Evolutionary conservation across 2,113 vertebrate species (phyloP).

Genomic region (Cardinalis cardinalis): DNA sequence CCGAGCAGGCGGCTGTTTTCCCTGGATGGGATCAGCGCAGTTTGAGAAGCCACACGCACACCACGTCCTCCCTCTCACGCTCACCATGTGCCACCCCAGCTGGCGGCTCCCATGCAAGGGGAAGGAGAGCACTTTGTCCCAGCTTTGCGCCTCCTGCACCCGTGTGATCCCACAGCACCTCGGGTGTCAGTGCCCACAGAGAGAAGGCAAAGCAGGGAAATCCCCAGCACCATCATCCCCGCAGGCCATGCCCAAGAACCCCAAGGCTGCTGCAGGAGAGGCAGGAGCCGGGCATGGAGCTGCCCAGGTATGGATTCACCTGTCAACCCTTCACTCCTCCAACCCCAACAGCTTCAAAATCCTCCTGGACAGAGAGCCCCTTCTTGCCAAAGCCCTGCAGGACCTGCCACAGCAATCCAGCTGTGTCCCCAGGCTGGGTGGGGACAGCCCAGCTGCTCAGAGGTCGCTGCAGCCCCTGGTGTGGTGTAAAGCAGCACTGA

Average conservation of each 20-base stretch:
- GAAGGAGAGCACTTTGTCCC: not conserved
- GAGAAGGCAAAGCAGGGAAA: not conserved
- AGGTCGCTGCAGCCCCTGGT: not conserved
- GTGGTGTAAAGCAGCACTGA: not conserved
- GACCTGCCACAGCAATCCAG: not conserved
- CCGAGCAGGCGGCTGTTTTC: not conserved
- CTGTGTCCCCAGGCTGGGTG: rapidly evolving
- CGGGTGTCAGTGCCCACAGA: rapidly evolving
- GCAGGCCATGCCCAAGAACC: rapidly evolving
- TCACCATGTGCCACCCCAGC: rapidly evolving
- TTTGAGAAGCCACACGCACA: not conserved
- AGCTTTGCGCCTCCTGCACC: not conserved
- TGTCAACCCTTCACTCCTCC: rapidly evolving
- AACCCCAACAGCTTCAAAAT: not conserved
- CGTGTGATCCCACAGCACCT: rapidly evolving
- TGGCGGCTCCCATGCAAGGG: rapidly evolving
- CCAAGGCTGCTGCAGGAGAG: rapidly evolving
- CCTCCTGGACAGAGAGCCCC: too few relatives aligned
- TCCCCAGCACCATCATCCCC: rapidly evolving
- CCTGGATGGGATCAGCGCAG: not conserved
- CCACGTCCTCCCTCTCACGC: not conserved
- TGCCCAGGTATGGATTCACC: rapidly evolving
- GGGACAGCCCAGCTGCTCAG: rapidly evolving
- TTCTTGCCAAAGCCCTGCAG: not conserved
- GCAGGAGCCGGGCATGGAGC: not conserved